Evolutionary conservation across 2,797 vertebrate species (phyloP).

Genomic region (Sciurus vulgaris): DNA sequence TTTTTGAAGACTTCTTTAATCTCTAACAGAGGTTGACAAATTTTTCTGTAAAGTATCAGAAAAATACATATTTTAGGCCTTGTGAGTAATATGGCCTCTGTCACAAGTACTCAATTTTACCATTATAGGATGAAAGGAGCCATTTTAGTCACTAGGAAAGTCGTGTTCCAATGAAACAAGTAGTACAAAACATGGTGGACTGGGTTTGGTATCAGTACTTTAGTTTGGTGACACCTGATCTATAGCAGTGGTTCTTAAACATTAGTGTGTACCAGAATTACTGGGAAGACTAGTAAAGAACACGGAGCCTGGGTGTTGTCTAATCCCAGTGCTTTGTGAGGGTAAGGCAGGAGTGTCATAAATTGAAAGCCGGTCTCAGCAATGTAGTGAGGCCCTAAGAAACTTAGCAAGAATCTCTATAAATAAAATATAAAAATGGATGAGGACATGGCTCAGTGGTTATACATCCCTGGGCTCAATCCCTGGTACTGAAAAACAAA

Average conservation of each 20-base stretch:
- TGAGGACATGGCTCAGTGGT: no score
- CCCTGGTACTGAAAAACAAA: no score
- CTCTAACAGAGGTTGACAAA: neutral
- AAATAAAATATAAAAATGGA: no score
- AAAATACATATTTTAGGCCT: neutral
- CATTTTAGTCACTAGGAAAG: neutral
- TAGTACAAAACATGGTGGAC: neutral
- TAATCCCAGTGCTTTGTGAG: no score
- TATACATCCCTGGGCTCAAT: no score
- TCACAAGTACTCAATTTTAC: neutral
- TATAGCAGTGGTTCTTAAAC: neutral
- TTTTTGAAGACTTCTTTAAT: slow-evolving; percentile 36
- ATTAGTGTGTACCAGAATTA: slow-evolving; percentile 21
- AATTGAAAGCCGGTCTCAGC: no score
- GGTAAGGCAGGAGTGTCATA: no score
- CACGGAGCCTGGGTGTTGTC: neutral
- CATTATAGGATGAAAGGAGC: neutral
- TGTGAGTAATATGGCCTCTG: neutral
- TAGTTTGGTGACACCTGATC: neutral
- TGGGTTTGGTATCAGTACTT: neutral
- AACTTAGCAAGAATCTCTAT: no score
- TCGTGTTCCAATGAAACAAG: neutral
- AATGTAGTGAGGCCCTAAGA: no score
- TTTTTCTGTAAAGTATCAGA: neutral
- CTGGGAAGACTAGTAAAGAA: neutral